Evolutionary conservation across 2,113 vertebrate species (phyloP).

Genomic region (Cryptomyrus ogoouensis): DNA sequence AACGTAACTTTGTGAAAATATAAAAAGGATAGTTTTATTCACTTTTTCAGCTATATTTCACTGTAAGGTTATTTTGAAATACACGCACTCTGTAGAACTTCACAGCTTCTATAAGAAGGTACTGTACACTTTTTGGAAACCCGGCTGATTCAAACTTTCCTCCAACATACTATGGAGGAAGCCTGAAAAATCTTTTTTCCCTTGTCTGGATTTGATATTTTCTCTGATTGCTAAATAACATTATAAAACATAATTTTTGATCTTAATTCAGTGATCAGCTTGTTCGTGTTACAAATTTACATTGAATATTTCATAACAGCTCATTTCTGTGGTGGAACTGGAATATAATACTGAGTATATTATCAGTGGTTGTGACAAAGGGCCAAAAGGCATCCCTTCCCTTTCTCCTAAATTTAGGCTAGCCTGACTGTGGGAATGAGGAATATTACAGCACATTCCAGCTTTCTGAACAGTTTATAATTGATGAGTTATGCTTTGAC

Average conservation of each 20-base stretch:
- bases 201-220: background rate
- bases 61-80: background rate
- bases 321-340: background rate
- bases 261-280: background rate
- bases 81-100: background rate
- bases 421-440: background rate
- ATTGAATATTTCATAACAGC: background rate
- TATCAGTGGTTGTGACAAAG: background rate
- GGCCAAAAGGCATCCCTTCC: background rate
- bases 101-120: background rate
- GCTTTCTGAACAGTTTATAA: background rate
- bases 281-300: background rate
- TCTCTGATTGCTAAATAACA: background rate
- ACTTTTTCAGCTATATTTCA: background rate
- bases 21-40: background rate
- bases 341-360: background rate
- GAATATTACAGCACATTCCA: background rate
- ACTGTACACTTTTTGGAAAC: background rate
- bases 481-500: background rate
- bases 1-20: background rate
- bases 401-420: background rate
- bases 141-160: background rate
- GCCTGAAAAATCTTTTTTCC: background rate
- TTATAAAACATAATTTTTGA: background rate
- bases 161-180: background rate